Base-by-base conservation (phyloP, 2,888 invertebrate species). In the Crocallis elinguaria region DNA sequence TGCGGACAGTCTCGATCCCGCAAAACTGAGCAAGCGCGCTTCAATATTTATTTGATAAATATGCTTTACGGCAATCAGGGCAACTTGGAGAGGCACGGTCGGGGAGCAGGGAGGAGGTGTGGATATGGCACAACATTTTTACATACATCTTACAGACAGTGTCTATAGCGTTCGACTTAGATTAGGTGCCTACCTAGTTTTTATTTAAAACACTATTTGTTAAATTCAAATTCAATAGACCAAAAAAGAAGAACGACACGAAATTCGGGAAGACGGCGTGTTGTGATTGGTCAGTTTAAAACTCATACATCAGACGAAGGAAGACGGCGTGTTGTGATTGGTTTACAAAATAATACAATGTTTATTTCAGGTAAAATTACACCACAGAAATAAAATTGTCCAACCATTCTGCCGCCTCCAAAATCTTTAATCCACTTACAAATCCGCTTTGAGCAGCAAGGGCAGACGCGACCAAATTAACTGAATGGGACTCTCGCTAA, bases 11-110 rank as follows among this genome's bases (percentile, higher is more conserved):
- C 19, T 3, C 30, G 8, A 13, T 30, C 35, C 19, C 19, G 16
- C 32, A 35, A 3, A 35, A 19, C 19, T n/a, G 38, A 38, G 16
- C 25, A 14, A n/a, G 12, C 14, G 25, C 14, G 38, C 38, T 38
- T 37, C 42, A 32, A 42, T 42, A 85, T 86, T 86, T 84, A 84
- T 86, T 83, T 80, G 80, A 83, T 84, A 86, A 87, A 88, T 85
- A 83, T 77, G 76, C 74, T 73, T 79, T 77, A 74, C 73, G 73
- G 84, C 86, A 87, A 86, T 87, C 86, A 86, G 38, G n/a, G 13
- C 13, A 8, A 8, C 30, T 14, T 19, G 35, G 7, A 35, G 35
- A 19, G 35, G 19, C 11, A 11, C 11, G 19, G 11, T 6, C 1
- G 16, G 9, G 11, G 5, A 19, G 35, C 11, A 11, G 11, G 2